Base-by-base conservation (phyloP, 2,797 vertebrate species). In the Eremophila alpestris region DNA sequence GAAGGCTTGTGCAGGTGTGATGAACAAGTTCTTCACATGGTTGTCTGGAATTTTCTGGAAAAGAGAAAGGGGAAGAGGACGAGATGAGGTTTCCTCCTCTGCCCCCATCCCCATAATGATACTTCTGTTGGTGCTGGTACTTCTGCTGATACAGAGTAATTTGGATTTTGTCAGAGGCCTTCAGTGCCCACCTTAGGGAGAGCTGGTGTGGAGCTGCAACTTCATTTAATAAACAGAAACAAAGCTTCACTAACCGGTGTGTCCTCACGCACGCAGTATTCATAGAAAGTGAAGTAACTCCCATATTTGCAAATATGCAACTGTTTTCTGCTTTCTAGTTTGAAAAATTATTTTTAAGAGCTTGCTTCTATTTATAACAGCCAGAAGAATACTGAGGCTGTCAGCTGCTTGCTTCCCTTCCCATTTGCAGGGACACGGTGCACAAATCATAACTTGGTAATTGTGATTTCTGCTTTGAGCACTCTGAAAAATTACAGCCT, bases 391-490 rank as follows among this genome's bases (percentile, higher is more conserved):
- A 75, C 52, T 29, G 29, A 80, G 70, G 73, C 76, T 80, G 65
- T 82, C 76, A 89, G 81, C 87, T 91, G 55, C 46, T 94, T 91
- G 54, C 80, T 81, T 94, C 64, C 40, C 43, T 56, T 63, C 52
- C 6, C n/a, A 45, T 84, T 68, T 60, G 24, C 67, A 80, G 60
- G 70, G 18, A 45, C 46, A 63, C 0, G 1, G 58, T 83, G 48
- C 69, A 41, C 67, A 95, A 94, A 91, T 94, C 41, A 87, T 9
- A 82, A 65, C 67, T 80, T 62, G 30, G 32, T 82, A 82, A 83
- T 86, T 94, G 80, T 90, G 63, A 75, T 85, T 95, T 74, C 78
- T 93, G 73, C 78, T 89, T 95, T 43, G 69, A 94, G 80, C 84
- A 34, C 51, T 85, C 81, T 76, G 85, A 94, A 89, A 93, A 88